Evolutionary conservation across 1,140 invertebrate genomes (phyloP).

Genomic region (Penaeus indicus): DNA sequence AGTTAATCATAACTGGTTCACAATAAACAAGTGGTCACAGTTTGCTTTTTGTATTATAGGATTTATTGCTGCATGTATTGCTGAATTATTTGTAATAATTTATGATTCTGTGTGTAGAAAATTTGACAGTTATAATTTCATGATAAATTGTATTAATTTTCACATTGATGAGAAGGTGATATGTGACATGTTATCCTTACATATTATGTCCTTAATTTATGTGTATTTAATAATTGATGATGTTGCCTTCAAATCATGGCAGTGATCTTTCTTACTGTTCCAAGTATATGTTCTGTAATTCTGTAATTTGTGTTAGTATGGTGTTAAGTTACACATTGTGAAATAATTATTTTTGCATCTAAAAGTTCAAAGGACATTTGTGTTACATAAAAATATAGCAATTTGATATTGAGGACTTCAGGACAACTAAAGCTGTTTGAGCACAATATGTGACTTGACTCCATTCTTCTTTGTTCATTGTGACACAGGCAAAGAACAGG

Average conservation of each 20-base stretch:
- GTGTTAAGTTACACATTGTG: slow-evolving; percentile 33
- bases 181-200: slow-evolving; percentile 14
- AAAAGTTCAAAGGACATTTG: no score
- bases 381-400: no score
- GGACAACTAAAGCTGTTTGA: not conserved
- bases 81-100: slow-evolving; percentile 34
- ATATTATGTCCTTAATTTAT: not conserved
- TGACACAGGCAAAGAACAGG: slow-evolving; percentile 31
- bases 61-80: slow-evolving; percentile 37
- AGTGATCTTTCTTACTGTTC: slow-evolving; percentile 33
- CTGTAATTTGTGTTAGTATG: slow-evolving; percentile 49
- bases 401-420: no score
- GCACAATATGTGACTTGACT: slow-evolving; percentile 29
- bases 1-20: slow-evolving; percentile 37
- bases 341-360: not conserved
- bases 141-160: not conserved
- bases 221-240: slow-evolving; percentile 33
- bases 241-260: slow-evolving; percentile 12
- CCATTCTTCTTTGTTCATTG: slow-evolving; percentile 43
- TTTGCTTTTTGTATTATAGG: slow-evolving; percentile 44
- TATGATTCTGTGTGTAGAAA: slow-evolving; percentile 33
- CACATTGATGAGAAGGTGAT: not conserved
- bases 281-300: slow-evolving; percentile 41
- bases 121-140: not conserved
- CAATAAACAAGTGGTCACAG: slow-evolving; percentile 47